Evolutionary conservation across 2,888 invertebrate species (phyloP).

Genomic region (Campoletis raptor): DNA sequence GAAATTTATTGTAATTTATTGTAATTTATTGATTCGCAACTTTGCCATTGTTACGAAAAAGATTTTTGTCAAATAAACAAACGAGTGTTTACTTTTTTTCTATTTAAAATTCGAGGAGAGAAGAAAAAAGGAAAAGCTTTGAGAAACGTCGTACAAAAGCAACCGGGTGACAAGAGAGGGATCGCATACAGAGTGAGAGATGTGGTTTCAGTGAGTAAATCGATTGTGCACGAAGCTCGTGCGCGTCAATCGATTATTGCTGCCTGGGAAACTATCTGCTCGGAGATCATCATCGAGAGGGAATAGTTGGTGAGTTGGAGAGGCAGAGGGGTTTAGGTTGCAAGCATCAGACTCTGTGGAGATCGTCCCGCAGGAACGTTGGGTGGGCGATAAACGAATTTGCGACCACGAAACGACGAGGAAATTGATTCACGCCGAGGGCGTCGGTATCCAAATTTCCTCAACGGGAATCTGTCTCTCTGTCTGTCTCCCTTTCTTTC

Average conservation of each 20-base stretch:
- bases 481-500: conserved; percentile 21
- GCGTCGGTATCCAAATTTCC: conserved; percentile 69
- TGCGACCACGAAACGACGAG: conserved; percentile 68
- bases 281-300: conserved; percentile 66
- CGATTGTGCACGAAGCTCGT: conserved; percentile 64
- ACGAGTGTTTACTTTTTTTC: neutral
- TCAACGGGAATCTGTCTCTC: conserved; percentile 50
- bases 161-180: conserved; percentile 54
- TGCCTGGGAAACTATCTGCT: conserved; percentile 64
- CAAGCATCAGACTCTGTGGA: conserved; percentile 61
- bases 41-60: neutral
- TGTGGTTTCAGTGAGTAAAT: conserved; percentile 58
- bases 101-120: conserved; percentile 1
- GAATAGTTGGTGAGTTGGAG: conserved; percentile 42
- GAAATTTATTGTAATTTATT: neutral
- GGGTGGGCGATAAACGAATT: conserved; percentile 68
- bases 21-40: neutral
- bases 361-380: conserved; percentile 58
- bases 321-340: conserved; percentile 45
- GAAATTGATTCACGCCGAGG: conserved; percentile 70
- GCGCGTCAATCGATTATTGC: conserved; percentile 66
- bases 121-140: neutral
- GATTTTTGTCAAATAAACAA: neutral
- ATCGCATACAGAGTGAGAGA: conserved; percentile 13
- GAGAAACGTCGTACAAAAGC: conserved; percentile 11